A percentile compares a stretch with the other conserved stretches of the same genome.
phyloP scores from a whole-genome alignment of 2,888 invertebrate species.

The Ectemnius cavifrons region DNA sequence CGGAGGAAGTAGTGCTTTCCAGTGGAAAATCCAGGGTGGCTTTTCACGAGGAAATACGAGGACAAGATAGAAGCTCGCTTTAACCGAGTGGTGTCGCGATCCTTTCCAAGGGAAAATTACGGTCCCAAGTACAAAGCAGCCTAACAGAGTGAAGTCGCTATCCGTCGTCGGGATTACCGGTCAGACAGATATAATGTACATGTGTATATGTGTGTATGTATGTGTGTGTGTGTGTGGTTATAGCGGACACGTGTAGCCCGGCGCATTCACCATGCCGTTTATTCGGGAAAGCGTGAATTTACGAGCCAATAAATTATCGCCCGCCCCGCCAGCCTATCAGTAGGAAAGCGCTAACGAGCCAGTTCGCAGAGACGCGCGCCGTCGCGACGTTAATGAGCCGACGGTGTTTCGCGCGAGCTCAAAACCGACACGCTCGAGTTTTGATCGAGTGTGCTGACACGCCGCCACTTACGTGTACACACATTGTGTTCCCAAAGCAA shows the following conservation, averaged over 20 bases:
- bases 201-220: background rate
- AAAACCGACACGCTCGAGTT: slow-evolving; percentile 18
- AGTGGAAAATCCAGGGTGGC: no score
- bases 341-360: slow-evolving; percentile 71
- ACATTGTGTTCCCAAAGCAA: background rate
- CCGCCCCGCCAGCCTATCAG: slow-evolving; percentile 61
- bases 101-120: no score
- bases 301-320: slow-evolving; percentile 73
- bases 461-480: background rate
- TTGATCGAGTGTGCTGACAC: background rate
- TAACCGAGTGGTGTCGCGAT: no score
- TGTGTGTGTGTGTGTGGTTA: slow-evolving; percentile 16
- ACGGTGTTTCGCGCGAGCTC: slow-evolving; percentile 24
- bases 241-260: slow-evolving; percentile 20
- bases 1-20: no score
- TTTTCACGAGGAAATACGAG: no score
- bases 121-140: no score
- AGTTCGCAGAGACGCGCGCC: slow-evolving; percentile 60
- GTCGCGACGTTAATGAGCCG: slow-evolving; percentile 57
- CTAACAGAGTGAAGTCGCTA: slow-evolving; percentile 10
- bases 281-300: slow-evolving; percentile 74
- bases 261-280: slow-evolving; percentile 38
- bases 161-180: slow-evolving; percentile 40
- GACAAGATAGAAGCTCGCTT: no score
- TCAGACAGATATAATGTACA: slow-evolving; percentile 34